Evolutionary conservation across 2,113 vertebrate species (phyloP).

Genomic region (Willisornis vidua): DNA sequence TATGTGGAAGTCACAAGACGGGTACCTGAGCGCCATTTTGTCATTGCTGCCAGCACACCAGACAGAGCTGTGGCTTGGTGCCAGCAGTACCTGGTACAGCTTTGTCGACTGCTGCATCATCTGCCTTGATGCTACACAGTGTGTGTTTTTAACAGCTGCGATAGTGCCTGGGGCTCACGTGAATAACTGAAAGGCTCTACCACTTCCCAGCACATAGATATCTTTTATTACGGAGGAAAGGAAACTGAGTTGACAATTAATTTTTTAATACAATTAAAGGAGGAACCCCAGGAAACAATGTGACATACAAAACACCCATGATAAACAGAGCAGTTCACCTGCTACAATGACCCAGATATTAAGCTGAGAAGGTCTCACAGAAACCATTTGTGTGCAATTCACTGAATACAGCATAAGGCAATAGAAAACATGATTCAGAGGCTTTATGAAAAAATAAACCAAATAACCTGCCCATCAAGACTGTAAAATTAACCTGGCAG

Average conservation of each 20-base stretch:
- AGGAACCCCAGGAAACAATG: not conserved
- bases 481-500: not conserved
- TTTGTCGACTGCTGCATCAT: not conserved
- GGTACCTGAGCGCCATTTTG: not conserved
- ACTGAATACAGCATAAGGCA: not conserved
- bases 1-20: not conserved
- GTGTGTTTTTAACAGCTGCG: not conserved
- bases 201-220: not conserved
- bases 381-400: slow-evolving; percentile 48
- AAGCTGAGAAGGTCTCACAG: slow-evolving; percentile 48
- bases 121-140: not conserved
- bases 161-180: not conserved
- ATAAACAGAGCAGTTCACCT: slow-evolving; percentile 31
- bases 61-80: not conserved
- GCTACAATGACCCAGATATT: not conserved
- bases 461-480: not conserved
- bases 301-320: not conserved
- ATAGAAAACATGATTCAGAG: not conserved
- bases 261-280: slow-evolving; percentile 31
- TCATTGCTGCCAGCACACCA: not conserved
- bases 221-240: not conserved
- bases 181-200: not conserved
- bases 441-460: not conserved
- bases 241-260: not conserved
- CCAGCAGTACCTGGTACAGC: not conserved